Conservation (phyloP, 2,888 invertebrate species). For the Apamea crenata region DNA sequence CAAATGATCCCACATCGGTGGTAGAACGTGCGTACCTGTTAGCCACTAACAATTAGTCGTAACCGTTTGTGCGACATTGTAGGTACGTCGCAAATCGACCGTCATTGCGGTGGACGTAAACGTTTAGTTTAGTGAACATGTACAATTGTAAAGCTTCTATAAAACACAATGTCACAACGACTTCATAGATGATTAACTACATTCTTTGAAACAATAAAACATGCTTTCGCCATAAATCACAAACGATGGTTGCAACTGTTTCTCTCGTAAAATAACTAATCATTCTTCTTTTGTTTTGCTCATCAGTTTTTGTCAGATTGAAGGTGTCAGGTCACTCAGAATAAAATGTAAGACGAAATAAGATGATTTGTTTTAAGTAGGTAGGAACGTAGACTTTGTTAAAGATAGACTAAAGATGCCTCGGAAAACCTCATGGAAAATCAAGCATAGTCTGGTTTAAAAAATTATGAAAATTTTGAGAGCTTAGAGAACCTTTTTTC, state of each 20-base stretch:
- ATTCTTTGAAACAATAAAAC: constrained; percentile 7
- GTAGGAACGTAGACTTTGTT: not conserved
- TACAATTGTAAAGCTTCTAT: not conserved
- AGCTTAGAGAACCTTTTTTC: not conserved
- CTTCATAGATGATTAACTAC: not conserved
- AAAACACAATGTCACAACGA: not conserved
- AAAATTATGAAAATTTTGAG: not conserved
- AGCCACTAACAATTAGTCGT: constrained; percentile 55
- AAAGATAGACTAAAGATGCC: not conserved
- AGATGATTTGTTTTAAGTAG: not conserved
- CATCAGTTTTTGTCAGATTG: not conserved
- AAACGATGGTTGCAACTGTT: not conserved
- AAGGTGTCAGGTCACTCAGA: not conserved
- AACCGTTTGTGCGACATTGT: constrained; percentile 19
- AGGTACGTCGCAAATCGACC: constrained; percentile 38
- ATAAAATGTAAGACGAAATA: not conserved
- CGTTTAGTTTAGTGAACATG: constrained; percentile 17
- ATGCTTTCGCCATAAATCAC: constrained; percentile 1
- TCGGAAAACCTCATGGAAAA: not conserved
- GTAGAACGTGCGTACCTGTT: constrained; percentile 39
- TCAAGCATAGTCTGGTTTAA: not conserved
- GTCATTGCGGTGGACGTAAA: constrained; percentile 33
- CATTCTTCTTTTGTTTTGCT: not conserved
- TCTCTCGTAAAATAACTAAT: not conserved
- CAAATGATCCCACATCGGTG: constrained; percentile 42